These are phyloP conservation scores for Prietella phreatophila DNA, from an alignment of 2,113 vertebrate species.

Conservation along the genomic window DNA sequence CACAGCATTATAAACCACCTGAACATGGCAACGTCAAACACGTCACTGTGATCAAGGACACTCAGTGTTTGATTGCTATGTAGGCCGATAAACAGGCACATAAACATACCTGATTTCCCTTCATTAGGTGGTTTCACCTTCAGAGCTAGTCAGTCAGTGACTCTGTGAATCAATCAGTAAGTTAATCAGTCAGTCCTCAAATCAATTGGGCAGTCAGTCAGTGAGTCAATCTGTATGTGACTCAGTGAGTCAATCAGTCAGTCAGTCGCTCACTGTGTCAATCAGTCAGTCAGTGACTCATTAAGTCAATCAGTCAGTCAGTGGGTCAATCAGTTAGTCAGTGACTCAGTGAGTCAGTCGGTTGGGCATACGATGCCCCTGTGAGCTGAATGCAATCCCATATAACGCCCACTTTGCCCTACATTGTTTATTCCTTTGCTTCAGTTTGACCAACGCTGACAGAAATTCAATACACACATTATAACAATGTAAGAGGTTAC, in stretches of 20 bases:
- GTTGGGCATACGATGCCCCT: not conserved
- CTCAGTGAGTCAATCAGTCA: not conserved
- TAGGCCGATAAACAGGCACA: too few species aligned
- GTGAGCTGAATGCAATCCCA: constrained; percentile 11
- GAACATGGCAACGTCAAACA: not conserved
- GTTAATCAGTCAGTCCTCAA: not conserved
- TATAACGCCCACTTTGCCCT: not conserved
- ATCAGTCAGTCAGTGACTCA: not conserved
- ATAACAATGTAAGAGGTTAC: constrained; percentile 41
- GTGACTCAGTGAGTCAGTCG: not conserved
- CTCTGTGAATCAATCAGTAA: not conserved
- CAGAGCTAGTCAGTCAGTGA: not conserved
- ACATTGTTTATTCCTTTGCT: constrained; percentile 10
- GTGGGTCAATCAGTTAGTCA: not conserved
- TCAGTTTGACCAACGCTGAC: constrained; percentile 36
- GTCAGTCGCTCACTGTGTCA: not conserved
- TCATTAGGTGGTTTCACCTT: not conserved
- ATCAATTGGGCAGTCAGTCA: not conserved
- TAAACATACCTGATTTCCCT: not conserved
- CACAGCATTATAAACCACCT: not conserved
- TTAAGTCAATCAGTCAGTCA: not conserved
- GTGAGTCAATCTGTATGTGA: too few species aligned
- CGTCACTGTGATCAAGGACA: constrained; percentile 6
- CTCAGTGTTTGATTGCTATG: constrained; percentile 9
- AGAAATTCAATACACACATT: constrained; percentile 40